These are phyloP conservation scores for Pogonocichla stellata DNA, from an alignment of 2,113 vertebrate species.

Conservation along the genomic window DNA sequence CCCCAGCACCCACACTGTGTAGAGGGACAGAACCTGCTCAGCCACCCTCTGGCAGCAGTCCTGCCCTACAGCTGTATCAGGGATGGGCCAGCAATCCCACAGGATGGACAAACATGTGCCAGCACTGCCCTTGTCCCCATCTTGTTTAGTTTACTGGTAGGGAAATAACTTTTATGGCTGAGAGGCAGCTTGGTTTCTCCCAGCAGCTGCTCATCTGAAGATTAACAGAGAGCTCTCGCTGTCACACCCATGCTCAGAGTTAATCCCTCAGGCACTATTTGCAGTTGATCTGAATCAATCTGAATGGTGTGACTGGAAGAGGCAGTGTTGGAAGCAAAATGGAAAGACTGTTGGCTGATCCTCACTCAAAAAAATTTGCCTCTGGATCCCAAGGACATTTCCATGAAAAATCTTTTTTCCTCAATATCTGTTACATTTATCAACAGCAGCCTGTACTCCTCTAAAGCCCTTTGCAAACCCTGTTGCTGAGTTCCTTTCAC, in stretches of 20 bases:
- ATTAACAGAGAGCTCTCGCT: not conserved
- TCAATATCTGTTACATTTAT: not conserved
- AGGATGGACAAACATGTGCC: fast-evolving
- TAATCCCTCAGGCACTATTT: not conserved
- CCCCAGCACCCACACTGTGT: not conserved
- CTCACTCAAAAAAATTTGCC: not conserved
- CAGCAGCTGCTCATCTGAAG: not conserved
- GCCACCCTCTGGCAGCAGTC: not conserved
- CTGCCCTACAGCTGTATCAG: not conserved
- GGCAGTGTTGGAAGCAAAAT: not conserved
- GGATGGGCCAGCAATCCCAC: not conserved
- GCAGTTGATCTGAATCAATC: not conserved
- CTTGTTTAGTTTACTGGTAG: not conserved
- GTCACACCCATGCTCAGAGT: not conserved
- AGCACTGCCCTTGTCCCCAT: fast-evolving
- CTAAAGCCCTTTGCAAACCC: not conserved
- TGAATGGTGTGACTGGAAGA: not conserved
- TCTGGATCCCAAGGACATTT: not conserved
- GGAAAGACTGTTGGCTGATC: not conserved
- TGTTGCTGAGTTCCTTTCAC: not conserved
- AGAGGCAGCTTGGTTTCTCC: not conserved
- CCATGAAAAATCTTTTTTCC: not conserved
- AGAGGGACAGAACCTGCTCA: not conserved
- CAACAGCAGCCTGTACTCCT: not conserved
- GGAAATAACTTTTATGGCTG: not conserved